phyloP scores from a whole-genome alignment of 2,113 vertebrate genomes.

The Fulmarus glacialis region DNA sequence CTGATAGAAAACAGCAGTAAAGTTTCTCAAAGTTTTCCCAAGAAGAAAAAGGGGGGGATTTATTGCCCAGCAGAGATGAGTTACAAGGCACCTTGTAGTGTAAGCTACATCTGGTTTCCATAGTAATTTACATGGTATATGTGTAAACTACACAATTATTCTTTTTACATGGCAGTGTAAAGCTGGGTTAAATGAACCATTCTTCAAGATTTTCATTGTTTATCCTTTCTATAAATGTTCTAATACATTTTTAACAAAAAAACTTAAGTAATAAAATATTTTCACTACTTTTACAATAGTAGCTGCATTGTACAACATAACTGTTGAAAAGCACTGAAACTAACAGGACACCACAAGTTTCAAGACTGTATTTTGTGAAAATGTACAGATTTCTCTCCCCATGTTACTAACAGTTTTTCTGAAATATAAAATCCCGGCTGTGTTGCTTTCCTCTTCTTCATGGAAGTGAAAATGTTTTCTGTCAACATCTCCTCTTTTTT shows the following conservation, averaged over 20 bases:
- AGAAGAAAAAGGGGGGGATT: conserved; percentile 68
- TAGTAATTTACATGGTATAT: conserved; percentile 72
- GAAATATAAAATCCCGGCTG: neutral
- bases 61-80: conserved; percentile 81
- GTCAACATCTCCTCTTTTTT: neutral
- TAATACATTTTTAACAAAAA: conserved; percentile 15
- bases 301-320: neutral
- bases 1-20: conserved; percentile 87
- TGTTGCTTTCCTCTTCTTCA: neutral
- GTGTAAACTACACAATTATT: conserved; percentile 68
- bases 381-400: neutral
- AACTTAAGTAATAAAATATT: neutral
- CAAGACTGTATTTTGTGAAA: neutral
- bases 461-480: neutral
- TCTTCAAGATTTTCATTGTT: conserved; percentile 16
- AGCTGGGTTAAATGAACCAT: conserved; percentile 17
- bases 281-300: neutral
- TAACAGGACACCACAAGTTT: neutral
- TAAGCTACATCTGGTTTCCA: conserved; percentile 80
- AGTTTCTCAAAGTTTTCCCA: conserved; percentile 80
- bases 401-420: neutral
- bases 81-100: conserved; percentile 82
- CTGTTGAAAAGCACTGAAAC: neutral
- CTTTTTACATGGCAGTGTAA: conserved; percentile 45
- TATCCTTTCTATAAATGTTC: conserved; percentile 13